Evolutionary conservation across 2,113 vertebrate species (phyloP), one percentile per base, ranked within the genome.

Genomic region (Cyanoliseus patagonus): DNA sequence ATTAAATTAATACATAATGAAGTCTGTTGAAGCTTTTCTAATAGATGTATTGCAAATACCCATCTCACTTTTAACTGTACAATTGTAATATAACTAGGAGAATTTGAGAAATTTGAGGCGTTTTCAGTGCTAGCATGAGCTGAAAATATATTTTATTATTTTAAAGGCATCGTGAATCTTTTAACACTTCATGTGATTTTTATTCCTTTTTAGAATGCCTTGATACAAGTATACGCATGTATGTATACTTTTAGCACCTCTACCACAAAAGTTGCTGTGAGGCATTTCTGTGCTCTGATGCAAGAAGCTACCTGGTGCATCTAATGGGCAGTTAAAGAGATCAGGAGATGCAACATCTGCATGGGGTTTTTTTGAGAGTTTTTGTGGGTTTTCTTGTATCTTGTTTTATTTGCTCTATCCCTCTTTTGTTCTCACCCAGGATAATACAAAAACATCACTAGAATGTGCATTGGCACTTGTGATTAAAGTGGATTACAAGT

Each of bases 51-150:
- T 57, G 46, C 10, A 25, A 31, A 31, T n/a, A 11, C 30, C 9
- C 10, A 1, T 42, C 44, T 77, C 0, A 0, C 17, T 55, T 37
- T 10, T 61, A 30, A 16, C 31, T 30, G 6, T 39, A 1, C 11
- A 11, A 23, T 42, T 52, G 41, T 37, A 62, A 42, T 10, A 0
- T 16, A n/a, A 20, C 11, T 23, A 7, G 31, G 39, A 2, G 3
- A 41, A 72, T 37, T 11, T 83, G 52, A 72, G 67, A 72, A 52
- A 66, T n/a, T n/a, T 7, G n/a, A 22, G n/a, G 27, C 30, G 28
- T 35, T 59, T 41, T 44, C 16, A 31, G 15, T 41, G 37, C 27
- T 33, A 13, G 14, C 22, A 11, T 24, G 49, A 84, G 16, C 9
- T 20, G 24, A 0, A 37, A 30, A 14, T 14, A 9, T 59, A 41